Base-by-base conservation (phyloP, 2,797 vertebrate species). In the Gila robusta region DNA sequence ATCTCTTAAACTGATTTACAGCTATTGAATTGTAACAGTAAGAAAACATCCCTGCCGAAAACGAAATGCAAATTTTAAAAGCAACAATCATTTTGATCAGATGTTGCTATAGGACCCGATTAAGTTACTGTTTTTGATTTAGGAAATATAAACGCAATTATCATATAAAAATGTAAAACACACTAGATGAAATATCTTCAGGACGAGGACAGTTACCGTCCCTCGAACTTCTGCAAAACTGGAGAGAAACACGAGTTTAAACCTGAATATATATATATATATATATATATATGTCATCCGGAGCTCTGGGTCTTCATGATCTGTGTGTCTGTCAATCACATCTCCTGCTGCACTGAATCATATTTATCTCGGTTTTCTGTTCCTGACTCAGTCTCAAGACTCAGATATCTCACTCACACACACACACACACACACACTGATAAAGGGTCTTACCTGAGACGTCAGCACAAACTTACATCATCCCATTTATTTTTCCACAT, bases 371-470 rank as follows among this genome's bases (percentile, higher is more conserved):
- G 4, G 28, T 12, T 39, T 28, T 6, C 70, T 9, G 21, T 35
- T 59, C 74, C n/a, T 54, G 23, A 23, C 37, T 41, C 56, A 9
- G 21, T 56, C 21, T 54, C 52, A 54, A 21, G 19, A 54, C 52
- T 52, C 5, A 2, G 1, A 52, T 6, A 49, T 49, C 47, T 4
- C 54, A 59, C 21, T 37, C 56, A 21, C 7, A 28, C 62, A 37
- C 80, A 37, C 44, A 47, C 67, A 70, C 32, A 70, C 77, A 37
- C 54, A 59, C 21, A 59, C 56, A 23, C 5, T 17, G 56, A 81
- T 67, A 7, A 54, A 82, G 35, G 17, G 3, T 21, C 79, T 86
- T 86, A 82, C 85, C 85, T 74, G 56, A 69, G 35, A 77, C 6
- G 3, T 32, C 59, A 28, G 5, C 59, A 32, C 41, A 1, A 32